Evolutionary conservation across 2,797 vertebrate genomes (phyloP), one percentile per base, ranked within the genome.

Genomic region (Fundulus diaphanus): DNA sequence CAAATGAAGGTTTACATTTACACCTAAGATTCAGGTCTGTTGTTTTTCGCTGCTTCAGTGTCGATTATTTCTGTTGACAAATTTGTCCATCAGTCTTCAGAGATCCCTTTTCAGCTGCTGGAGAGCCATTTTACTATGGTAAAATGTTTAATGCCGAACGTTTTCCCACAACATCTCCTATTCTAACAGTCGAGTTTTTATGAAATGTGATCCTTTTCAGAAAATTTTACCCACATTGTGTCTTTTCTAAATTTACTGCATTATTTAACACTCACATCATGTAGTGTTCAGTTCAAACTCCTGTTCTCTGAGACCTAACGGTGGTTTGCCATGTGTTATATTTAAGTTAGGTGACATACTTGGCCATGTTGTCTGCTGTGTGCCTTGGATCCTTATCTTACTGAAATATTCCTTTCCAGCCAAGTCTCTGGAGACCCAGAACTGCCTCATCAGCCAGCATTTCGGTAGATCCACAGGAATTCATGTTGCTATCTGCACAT

Each of bases 391-490:
- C 49, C 24, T 54, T 42, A 70, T 54, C 69, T 22, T 51, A 49
- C 22, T 65, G 31, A 63, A 73, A 73, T 63, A 65, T 63, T 37
- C 22, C 24, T 63, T 7, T 73, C 42, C 42, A 35, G 29, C 56
- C 33, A 44, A 72, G 7, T 16, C 35, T 73, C 22, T 18, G 46
- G 22, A 49, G 24, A 65, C 44, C 51, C 12, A 57, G 27, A 48
- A 20, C 24, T 48, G n/a, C 63, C 56, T 63, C 12, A 61, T 48
- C 29, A 48, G 72, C 31, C 31, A 49, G 72, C 31, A n/a, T 63
- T 49, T 73, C 49, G 57, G 44, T 63, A 18, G 49, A 65, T 65
- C 72, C 44, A 46, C 56, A 61, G 70, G 56, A 59, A 72, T 72
- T 59, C 56, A 46, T 72, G 40, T 48, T 33, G 42, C 29, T 72